Evolutionary conservation across 2,888 invertebrate genomes (phyloP).

Genomic region (Plusia festucae): DNA sequence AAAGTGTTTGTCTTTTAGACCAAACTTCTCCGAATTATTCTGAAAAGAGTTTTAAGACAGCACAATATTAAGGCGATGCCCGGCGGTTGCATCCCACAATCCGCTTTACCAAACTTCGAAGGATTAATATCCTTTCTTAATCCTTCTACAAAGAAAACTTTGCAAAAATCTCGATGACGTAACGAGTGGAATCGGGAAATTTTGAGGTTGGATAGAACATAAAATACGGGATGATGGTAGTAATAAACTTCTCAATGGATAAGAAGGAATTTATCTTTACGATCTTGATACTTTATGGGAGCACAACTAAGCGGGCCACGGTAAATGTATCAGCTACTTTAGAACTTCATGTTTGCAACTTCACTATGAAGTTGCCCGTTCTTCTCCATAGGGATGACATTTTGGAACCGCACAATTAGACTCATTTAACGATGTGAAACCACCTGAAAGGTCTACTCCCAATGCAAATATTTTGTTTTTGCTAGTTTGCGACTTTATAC

Average conservation of each 20-base stretch:
- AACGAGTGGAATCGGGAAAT: slow-evolving; percentile 37
- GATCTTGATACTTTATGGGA: slow-evolving; percentile 40
- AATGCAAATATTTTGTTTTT: too few species aligned
- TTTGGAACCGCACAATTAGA: too few species aligned
- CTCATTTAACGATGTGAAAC: too few species aligned
- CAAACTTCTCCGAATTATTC: slow-evolving; percentile 9
- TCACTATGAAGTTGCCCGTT: too few species aligned
- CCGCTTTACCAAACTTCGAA: slow-evolving; percentile 42
- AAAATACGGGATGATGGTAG: slow-evolving; percentile 43
- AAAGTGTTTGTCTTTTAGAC: neutral
- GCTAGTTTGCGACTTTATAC: neutral
- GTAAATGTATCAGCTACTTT: slow-evolving; percentile 33
- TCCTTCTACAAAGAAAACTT: slow-evolving; percentile 55
- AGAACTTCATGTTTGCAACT: neutral
- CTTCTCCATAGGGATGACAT: too few species aligned
- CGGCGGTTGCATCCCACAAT: slow-evolving; percentile 38
- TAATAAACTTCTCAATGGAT: slow-evolving; percentile 51
- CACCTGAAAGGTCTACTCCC: too few species aligned
- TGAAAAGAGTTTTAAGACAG: slow-evolving; percentile 18
- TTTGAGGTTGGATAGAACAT: slow-evolving; percentile 50
- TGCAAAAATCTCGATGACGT: slow-evolving; percentile 41
- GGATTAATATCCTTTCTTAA: slow-evolving; percentile 49
- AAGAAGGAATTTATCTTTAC: slow-evolving; percentile 47
- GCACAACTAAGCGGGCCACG: slow-evolving; percentile 40
- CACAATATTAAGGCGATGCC: slow-evolving; percentile 23